A percentile compares a stretch with the other conserved stretches of the same genome.
Evolutionary conservation across 2,113 vertebrate species (phyloP).

Genomic region (Gymnarchus niloticus): DNA sequence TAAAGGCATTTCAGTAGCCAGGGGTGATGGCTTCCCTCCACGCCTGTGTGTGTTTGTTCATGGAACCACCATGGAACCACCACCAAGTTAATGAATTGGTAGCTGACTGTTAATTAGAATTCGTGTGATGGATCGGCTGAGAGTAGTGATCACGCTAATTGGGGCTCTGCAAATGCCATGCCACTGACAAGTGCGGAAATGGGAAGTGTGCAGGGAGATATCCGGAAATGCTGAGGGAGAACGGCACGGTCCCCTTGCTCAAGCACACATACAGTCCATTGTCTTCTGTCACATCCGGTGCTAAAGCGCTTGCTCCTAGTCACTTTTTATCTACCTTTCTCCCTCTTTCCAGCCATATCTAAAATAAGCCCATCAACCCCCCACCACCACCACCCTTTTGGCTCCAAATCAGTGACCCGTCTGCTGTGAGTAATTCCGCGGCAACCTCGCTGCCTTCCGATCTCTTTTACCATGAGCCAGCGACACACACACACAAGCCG

Average conservation of each 20-base stretch:
- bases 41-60: not conserved
- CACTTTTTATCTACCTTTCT: too few species aligned
- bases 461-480: not conserved
- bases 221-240: too few species aligned
- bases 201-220: too few species aligned
- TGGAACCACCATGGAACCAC: not conserved
- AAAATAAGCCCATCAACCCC: too few species aligned
- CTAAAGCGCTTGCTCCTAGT: too few species aligned
- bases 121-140: not conserved
- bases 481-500: not conserved
- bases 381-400: too few species aligned
- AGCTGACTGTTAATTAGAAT: not conserved
- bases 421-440: not conserved
- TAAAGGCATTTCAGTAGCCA: not conserved
- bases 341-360: too few species aligned
- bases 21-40: not conserved
- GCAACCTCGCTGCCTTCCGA: not conserved
- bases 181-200: not conserved
- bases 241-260: too few species aligned
- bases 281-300: too few species aligned
- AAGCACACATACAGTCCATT: too few species aligned
- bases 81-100: not conserved
- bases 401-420: not conserved
- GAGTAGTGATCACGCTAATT: not conserved
- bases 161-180: not conserved